Base-by-base conservation (phyloP, 2,888 invertebrate genomes). In the Cancer borealis region DNA sequence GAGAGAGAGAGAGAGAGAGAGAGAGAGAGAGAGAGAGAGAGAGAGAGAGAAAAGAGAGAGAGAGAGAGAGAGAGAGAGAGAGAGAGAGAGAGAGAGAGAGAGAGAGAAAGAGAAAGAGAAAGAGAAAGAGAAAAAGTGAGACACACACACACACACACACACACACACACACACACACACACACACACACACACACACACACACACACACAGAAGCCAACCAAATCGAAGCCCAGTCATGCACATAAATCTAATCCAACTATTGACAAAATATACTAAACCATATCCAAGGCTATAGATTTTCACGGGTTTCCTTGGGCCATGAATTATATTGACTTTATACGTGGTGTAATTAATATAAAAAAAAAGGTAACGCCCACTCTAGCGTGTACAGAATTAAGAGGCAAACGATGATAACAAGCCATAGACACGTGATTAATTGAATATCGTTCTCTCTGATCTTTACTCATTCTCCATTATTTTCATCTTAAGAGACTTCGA, bases 161-260 rank as follows among this genome's bases (percentile, higher is more conserved):
- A 91, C 30, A 91, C 60, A 91, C 30, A 91, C 60, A 39, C 39
- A 39, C 39, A 91, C 30, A 91, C 60, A 91, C 30, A 91, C 60
- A 91, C 47, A 91, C 17, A 91, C 60, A 91, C 30, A 91, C 45
- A 91, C 30, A 91, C 60, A 91, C 30, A 91, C 60, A 91, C 30
- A 39, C 39, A 39, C 39, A 46, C 45, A 21, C 49, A 26, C 12
- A 21, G 26, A 91, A 54, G 30, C 26, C 21, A 60, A 66, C 60
- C 54, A 54, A 3, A 54, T 17, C 14, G 12, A 54, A 54, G 10
- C 54, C 10, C 12, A 39, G 39, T 39, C 39, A 39, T 1, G 39
- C 39, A 39, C 39, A 39, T 2, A 39, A 39, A 39, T 39, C 39
- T 39, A 39, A 39, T 12, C 17, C 12, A 54, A 54, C 54, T 54